Conservation (phyloP, 1,140 invertebrate genomes). For the Gonioctena quinquepunctata region DNA sequence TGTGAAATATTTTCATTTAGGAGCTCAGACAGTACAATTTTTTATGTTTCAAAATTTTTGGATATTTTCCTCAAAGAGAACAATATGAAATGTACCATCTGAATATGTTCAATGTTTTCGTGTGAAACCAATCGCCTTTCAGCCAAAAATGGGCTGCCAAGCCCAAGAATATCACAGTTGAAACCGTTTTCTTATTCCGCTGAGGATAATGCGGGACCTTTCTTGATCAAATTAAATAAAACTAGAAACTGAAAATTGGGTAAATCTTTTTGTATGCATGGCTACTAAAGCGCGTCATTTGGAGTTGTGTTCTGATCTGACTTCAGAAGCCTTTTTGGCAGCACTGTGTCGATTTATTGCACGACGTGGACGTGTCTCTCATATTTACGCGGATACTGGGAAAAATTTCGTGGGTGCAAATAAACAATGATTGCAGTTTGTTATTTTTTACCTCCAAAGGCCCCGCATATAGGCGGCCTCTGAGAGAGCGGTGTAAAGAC, state of each 20-base stretch:
- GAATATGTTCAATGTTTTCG: conserved; percentile 16
- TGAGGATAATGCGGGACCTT: conserved; percentile 49
- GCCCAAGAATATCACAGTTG: conserved; percentile 32
- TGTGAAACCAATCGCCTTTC: not conserved
- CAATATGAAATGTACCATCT: conserved; percentile 8
- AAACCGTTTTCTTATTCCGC: conserved; percentile 41
- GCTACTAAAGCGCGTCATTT: conserved; percentile 48
- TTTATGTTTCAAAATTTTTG: no score
- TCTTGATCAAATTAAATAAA: conserved; percentile 20
- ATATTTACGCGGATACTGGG: conserved; percentile 53
- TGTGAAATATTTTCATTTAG: no score
- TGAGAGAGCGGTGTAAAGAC: conserved; percentile 5
- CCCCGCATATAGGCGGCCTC: conserved; percentile 38
- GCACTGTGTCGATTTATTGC: no score
- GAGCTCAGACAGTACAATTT: no score
- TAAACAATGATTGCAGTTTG: not conserved
- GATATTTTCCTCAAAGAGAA: not conserved
- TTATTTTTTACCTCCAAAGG: not conserved
- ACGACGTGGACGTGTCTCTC: conserved; percentile 35
- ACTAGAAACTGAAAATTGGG: conserved; percentile 26
- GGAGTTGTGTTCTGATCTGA: conserved; percentile 42
- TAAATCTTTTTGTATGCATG: conserved; percentile 52
- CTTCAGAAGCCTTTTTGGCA: no score
- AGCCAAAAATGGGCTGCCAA: not conserved
- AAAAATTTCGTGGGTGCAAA: conserved; percentile 52